phyloP scores from a whole-genome alignment of 2,113 vertebrate species.

The Phoxinus phoxinus region DNA sequence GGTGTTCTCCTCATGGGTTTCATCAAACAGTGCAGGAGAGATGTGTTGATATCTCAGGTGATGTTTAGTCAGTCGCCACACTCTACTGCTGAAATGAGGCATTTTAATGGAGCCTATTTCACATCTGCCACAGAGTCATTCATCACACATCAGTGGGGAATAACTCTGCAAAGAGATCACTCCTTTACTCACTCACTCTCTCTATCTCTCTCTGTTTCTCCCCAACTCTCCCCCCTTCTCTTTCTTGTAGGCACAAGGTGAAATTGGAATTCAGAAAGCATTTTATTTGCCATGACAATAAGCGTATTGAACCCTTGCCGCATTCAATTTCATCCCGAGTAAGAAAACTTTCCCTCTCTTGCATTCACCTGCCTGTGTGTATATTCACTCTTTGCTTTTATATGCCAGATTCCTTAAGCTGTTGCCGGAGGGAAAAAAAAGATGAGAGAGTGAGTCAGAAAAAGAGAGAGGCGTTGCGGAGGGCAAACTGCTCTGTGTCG shows the following conservation, averaged over 20 bases:
- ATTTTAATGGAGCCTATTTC: slow-evolving; percentile 60
- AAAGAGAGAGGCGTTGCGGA: background rate
- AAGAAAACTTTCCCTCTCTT: background rate
- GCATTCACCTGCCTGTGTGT: background rate
- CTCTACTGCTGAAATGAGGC: slow-evolving; percentile 42
- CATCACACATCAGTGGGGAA: slow-evolving; percentile 34
- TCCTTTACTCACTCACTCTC: background rate
- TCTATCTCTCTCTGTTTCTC: background rate
- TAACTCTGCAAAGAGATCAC: slow-evolving; percentile 32
- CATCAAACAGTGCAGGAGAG: background rate
- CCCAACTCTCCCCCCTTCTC: background rate
- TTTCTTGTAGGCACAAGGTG: slow-evolving; percentile 7
- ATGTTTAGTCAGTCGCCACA: slow-evolving; percentile 20
- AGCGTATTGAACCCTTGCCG: slow-evolving; percentile 15
- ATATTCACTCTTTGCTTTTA: slow-evolving; percentile 32
- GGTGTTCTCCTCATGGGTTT: background rate
- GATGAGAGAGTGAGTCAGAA: slow-evolving; percentile 4
- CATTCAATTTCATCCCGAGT: slow-evolving; percentile 7
- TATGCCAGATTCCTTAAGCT: slow-evolving; percentile 22
- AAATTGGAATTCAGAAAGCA: slow-evolving; percentile 42
- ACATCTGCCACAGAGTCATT: slow-evolving; percentile 42
- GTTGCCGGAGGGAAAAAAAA: background rate
- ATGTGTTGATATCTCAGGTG: slow-evolving; percentile 36
- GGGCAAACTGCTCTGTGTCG: background rate
- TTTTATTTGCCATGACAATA: slow-evolving; percentile 22